Evolutionary conservation across 2,113 vertebrate genomes (phyloP), one percentile per base, ranked within the genome.

Genomic region (Morone saxatilis): DNA sequence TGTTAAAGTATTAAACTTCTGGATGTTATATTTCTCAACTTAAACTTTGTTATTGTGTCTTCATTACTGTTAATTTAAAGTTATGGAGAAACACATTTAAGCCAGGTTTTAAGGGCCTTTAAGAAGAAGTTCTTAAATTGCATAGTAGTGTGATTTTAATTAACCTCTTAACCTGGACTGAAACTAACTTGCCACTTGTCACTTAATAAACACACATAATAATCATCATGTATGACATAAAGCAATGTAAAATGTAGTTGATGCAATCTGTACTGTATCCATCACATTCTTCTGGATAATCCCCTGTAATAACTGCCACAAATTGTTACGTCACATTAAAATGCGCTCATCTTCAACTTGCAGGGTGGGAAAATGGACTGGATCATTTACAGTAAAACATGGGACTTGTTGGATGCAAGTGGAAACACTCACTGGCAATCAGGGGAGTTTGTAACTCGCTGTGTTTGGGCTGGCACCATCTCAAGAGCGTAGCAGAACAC

Each of bases 401-500:
- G 10, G 11, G 63, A 71, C 22, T 70, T 38, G 16, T 53, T 45
- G 14, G 59, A 51, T 43, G 36, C 7, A 72, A 81, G 19, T 65
- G 56, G 50, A 74, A 71, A 54, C 43, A 40, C 43, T 65, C 73
- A 31, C 25, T 71, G 43, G 53, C 43, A 73, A 80, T 77, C 41
- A 78, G 61, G 31, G 36, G 5, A 59, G 22, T 71, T 63, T 57
- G 67, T 68, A 61, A 76, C 22, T 72, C 8, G 10, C 61, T 65
- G 25, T 57, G 63, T 84, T 83, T 70, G 16, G 43, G 59, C 79
- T 76, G 65, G 47, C 43, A 72, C 20, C 17, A 17, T 50, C 22
- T 77, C 51, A 36, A 78, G 54, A 77, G 43, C 22, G n/a, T 1
- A 41, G 57, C 51, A 76, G 50, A 89, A 81, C 16, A 65, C 19